Evolutionary conservation across 1,140 invertebrate genomes (phyloP).

Genomic region (Drosophila arawakana): DNA sequence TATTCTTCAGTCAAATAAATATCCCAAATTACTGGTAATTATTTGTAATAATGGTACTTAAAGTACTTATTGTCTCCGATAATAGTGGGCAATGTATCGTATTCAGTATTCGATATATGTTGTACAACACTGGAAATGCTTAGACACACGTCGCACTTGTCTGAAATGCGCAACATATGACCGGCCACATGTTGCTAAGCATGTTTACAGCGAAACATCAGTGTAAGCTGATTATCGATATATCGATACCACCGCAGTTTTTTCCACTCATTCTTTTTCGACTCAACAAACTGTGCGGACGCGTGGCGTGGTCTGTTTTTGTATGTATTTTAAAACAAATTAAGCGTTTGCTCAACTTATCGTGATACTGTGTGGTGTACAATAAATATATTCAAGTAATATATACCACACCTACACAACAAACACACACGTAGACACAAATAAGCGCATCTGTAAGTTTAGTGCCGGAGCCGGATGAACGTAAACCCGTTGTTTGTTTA

Average conservation of each 20-base stretch:
- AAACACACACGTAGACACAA: not conserved
- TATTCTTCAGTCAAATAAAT: no score
- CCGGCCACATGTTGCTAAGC: conserved; percentile 26
- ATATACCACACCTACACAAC: not conserved
- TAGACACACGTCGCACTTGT: conserved; percentile 11
- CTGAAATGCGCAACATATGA: conserved; percentile 8
- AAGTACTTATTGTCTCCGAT: no score
- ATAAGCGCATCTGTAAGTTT: not conserved
- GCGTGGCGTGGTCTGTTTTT: conserved; percentile 52
- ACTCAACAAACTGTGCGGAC: conserved; percentile 49
- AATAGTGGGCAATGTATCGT: not conserved
- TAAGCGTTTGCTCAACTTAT: conserved; percentile 8
- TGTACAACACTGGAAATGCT: not conserved
- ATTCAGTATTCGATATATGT: not conserved
- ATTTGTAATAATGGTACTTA: no score
- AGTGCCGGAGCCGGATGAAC: conserved; percentile 25
- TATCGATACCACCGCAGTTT: conserved; percentile 31
- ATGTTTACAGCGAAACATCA: conserved; percentile 10
- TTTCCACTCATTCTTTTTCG: conserved; percentile 48
- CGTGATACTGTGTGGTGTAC: conserved; percentile 16
- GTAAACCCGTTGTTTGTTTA: conserved; percentile 30
- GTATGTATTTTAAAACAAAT: conserved; percentile 51
- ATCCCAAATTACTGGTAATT: no score
- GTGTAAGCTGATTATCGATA: conserved; percentile 26
- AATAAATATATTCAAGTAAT: conserved; percentile 8